These are phyloP conservation scores for Jacana jacana DNA, from an alignment of 2,113 vertebrate species.

Conservation along the genomic window DNA sequence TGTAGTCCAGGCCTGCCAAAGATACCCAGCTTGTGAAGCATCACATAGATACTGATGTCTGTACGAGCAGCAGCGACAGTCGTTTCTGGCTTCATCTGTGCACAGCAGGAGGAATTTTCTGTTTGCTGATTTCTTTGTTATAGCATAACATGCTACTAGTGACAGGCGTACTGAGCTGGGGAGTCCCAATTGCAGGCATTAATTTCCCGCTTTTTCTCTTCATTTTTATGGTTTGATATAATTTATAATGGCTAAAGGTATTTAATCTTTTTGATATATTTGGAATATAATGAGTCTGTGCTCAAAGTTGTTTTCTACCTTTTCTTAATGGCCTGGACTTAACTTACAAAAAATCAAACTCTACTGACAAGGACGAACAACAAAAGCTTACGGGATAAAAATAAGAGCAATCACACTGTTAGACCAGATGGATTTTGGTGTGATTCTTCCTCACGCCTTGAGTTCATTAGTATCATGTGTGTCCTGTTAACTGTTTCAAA, in stretches of 20 bases:
- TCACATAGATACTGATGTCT: neutral
- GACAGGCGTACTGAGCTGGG: neutral
- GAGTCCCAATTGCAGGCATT: neutral
- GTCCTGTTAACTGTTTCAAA: neutral
- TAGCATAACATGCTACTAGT: neutral
- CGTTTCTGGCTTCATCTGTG: neutral
- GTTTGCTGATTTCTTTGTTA: slow-evolving; percentile 13
- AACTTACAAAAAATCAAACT: neutral
- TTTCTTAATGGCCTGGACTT: no score
- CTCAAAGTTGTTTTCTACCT: neutral
- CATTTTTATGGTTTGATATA: neutral
- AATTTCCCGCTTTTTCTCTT: neutral
- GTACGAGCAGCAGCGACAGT: neutral
- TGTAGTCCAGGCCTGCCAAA: neutral
- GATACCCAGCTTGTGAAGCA: neutral
- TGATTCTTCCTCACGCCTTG: neutral
- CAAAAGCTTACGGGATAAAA: neutral
- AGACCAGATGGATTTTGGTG: neutral
- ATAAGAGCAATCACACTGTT: neutral
- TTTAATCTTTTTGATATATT: neutral
- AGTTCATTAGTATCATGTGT: neutral
- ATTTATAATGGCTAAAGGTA: neutral
- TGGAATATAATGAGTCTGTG: neutral
- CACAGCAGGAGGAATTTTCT: slow-evolving; percentile 27
- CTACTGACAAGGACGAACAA: neutral